A percentile compares a stretch with the other conserved stretches of the same genome.
phyloP scores from a whole-genome alignment of 1,140 invertebrate genomes.

The Anoplophora glabripennis region DNA sequence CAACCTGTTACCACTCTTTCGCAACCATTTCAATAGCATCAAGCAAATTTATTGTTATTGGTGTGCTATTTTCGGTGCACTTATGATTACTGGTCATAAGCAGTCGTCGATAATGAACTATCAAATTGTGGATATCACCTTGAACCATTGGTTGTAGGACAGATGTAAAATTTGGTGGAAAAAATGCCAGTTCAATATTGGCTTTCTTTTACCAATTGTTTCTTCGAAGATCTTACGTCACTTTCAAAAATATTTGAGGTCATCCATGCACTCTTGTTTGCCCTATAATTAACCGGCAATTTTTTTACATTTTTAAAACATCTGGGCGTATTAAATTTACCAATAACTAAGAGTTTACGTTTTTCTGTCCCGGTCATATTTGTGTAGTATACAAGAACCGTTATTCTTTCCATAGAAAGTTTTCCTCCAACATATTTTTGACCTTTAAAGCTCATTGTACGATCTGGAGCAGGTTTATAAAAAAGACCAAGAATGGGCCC shows the following conservation, averaged over 20 bases:
- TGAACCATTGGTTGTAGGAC: not conserved
- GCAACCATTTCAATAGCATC: conserved; percentile 5
- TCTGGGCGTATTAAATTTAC: not conserved
- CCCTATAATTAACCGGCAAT: not conserved
- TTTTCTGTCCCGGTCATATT: conserved; percentile 2
- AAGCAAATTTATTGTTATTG: not conserved
- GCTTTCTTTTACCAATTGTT: not conserved
- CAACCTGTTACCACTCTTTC: not conserved
- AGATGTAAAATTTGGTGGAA: conserved; percentile 1
- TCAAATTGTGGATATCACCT: not conserved
- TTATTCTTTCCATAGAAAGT: conserved; percentile 1
- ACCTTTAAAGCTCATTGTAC: not conserved
- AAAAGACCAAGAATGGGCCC: not conserved
- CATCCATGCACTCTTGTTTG: not conserved
- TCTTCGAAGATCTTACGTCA: not conserved
- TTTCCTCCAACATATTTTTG: not conserved
- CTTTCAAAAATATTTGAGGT: not conserved
- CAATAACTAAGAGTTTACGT: conserved; percentile 1
- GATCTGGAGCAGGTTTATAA: not conserved
- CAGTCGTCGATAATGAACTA: conserved; percentile 1
- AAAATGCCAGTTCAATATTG: conserved; percentile 2
- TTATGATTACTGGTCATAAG: conserved; percentile 1
- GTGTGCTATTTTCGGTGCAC: not conserved
- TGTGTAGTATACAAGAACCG: not conserved
- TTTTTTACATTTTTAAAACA: conserved; percentile 3